A percentile compares a stretch with the other conserved stretches of the same genome.
phyloP scores from a whole-genome alignment of 1,140 invertebrate species.

The Ceratina calcarata region DNA sequence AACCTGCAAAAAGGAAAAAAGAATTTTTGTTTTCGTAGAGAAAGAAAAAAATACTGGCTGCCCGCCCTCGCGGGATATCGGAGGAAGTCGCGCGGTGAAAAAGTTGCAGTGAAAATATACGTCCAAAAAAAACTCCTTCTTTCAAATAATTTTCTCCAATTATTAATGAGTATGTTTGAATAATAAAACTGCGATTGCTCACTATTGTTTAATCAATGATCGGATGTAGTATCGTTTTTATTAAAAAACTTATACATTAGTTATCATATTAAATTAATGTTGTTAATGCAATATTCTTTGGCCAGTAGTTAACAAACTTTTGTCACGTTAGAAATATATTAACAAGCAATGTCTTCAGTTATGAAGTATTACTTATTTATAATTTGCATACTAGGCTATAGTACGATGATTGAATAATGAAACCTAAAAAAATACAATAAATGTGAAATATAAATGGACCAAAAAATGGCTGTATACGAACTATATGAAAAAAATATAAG shows the following conservation, averaged over 20 bases:
- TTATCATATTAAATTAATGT: not conserved
- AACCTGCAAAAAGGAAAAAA: slow-evolving; percentile 65
- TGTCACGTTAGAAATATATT: too few relatives aligned
- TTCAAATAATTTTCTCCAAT: too few relatives aligned
- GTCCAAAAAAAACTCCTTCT: not conserved
- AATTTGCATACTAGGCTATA: too few relatives aligned
- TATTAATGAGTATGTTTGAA: not conserved
- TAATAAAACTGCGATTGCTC: too few relatives aligned
- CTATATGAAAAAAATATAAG: slow-evolving; percentile 57
- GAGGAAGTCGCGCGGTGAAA: slow-evolving; percentile 29
- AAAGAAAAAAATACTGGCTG: slow-evolving; percentile 22
- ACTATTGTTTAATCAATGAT: too few relatives aligned
- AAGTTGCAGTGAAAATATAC: slow-evolving; percentile 24
- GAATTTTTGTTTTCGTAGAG: slow-evolving; percentile 62
- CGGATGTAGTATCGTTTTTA: too few relatives aligned
- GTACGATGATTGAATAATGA: not conserved
- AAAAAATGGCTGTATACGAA: not conserved
- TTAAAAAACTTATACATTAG: not conserved
- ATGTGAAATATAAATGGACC: slow-evolving; percentile 29
- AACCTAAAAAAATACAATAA: slow-evolving; percentile 18
- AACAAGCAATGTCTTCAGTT: too few relatives aligned
- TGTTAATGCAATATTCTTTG: not conserved
- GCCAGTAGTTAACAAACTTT: not conserved
- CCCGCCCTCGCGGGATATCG: slow-evolving; percentile 27
- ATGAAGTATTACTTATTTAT: too few relatives aligned